Evolutionary conservation across 2,113 vertebrate species (phyloP).

Genomic region (Equus przewalskii): DNA sequence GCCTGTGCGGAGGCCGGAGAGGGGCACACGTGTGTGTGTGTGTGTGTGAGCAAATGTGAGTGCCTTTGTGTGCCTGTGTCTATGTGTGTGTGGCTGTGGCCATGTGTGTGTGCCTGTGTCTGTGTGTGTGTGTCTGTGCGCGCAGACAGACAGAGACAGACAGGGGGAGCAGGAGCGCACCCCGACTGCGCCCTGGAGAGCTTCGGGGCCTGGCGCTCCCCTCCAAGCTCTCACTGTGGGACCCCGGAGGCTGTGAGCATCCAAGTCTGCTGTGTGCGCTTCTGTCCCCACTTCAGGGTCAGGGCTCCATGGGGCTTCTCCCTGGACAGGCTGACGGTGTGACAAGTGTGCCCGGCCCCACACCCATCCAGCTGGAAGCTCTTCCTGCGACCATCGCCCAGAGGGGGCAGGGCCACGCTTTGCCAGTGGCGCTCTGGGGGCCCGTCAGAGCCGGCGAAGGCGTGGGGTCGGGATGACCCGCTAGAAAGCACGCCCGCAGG

Average conservation of each 20-base stretch:
- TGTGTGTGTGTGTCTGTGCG: not conserved
- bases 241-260: too few species aligned
- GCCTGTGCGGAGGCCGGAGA: not conserved
- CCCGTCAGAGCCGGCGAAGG: not conserved
- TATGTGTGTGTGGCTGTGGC: rapidly evolving
- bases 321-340: not conserved
- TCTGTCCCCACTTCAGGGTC: not conserved
- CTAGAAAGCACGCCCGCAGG: rapidly evolving
- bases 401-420: too few species aligned
- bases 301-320: not conserved
- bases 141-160: not conserved
- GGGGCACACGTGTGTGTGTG: not conserved
- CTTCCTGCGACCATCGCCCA: not conserved
- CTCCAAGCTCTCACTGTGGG: not conserved
- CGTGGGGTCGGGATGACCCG: not conserved
- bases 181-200: rapidly evolving
- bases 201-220: not conserved
- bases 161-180: not conserved
- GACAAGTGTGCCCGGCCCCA: not conserved
- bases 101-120: not conserved
- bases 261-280: too few species aligned
- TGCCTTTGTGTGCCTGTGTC: not conserved
- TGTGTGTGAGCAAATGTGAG: not conserved
- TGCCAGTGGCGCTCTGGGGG: not conserved
- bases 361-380: not conserved